Evolutionary conservation across 2,888 invertebrate genomes (phyloP).

Genomic region (Odontocolon sp.): DNA sequence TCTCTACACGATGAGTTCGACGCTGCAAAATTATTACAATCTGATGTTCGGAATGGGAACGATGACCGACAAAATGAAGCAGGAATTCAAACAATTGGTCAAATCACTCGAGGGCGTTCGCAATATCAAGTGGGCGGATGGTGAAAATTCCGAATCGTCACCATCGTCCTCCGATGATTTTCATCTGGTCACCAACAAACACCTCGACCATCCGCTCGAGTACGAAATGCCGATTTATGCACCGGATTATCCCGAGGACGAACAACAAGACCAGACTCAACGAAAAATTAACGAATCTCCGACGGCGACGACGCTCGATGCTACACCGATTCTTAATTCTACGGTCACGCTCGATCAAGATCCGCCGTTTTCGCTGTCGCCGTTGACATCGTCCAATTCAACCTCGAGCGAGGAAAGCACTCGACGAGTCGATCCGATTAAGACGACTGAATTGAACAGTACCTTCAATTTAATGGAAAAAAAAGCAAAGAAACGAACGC

Average conservation of each 20-base stretch:
- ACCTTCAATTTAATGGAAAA: constrained; percentile 65
- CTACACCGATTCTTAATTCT: constrained; percentile 49
- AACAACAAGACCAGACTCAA: constrained; percentile 12
- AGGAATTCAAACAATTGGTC: constrained; percentile 84
- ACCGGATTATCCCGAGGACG: constrained; percentile 59
- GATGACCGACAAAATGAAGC: constrained; percentile 83
- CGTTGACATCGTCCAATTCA: constrained; percentile 26
- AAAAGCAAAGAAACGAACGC: constrained; percentile 72
- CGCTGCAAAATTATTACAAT: constrained; percentile 84
- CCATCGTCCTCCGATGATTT: constrained; percentile 72
- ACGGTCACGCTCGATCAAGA: constrained; percentile 64
- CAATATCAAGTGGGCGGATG: constrained; percentile 85
- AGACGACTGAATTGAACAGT: constrained; percentile 65
- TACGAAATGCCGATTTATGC: constrained; percentile 66
- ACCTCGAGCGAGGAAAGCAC: too few relatives aligned
- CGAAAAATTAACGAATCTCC: background rate
- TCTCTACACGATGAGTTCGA: constrained; percentile 82
- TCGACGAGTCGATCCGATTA: constrained; percentile 10
- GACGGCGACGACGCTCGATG: constrained; percentile 31
- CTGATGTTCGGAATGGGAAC: constrained; percentile 84
- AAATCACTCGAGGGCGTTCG: constrained; percentile 84
- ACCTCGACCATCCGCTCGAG: constrained; percentile 69
- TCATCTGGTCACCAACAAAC: constrained; percentile 70
- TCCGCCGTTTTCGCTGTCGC: background rate
- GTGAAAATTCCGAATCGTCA: constrained; percentile 74